Percentiles rank a stretch among this genome's conserved stretches.
Evolutionary conservation across 2,113 vertebrate genomes (phyloP).

Genomic region (Thymallus thymallus): DNA sequence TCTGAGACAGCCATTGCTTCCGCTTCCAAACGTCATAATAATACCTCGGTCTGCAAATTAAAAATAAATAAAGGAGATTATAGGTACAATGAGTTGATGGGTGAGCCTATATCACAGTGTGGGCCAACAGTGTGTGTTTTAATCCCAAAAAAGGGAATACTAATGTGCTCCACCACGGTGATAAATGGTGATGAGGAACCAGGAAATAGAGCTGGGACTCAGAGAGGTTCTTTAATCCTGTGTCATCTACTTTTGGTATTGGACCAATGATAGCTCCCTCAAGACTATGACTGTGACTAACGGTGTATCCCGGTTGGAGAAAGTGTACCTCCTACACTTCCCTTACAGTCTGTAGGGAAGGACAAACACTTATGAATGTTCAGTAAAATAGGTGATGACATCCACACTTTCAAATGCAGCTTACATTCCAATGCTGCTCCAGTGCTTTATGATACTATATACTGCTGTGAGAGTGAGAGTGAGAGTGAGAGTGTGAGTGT

Average conservation of each 20-base stretch:
- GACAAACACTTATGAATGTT: constrained; percentile 17
- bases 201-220: constrained; percentile 17
- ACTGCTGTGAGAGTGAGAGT: neutral
- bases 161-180: constrained; percentile 46
- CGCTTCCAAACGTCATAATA: constrained; percentile 97
- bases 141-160: constrained; percentile 41
- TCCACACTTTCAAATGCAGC: constrained; percentile 10
- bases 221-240: constrained; percentile 44
- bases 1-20: constrained; percentile 95
- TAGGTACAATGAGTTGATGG: constrained; percentile 29
- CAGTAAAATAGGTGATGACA: constrained; percentile 19
- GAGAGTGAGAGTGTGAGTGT: neutral
- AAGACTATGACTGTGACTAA: neutral
- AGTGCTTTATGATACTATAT: constrained; percentile 2
- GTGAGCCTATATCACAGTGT: constrained; percentile 25
- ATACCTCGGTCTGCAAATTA: constrained; percentile 88
- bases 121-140: constrained; percentile 28
- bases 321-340: constrained; percentile 17
- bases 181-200: constrained; percentile 35
- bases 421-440: neutral
- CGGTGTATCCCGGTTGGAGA: constrained; percentile 7
- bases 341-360: constrained; percentile 20
- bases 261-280: constrained; percentile 15
- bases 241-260: constrained; percentile 31
- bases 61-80: constrained; percentile 47